These are phyloP conservation scores for Phenganax subtilis DNA, from an alignment of 92 coral and sea anemone genomes.

Conservation along the genomic window DNA sequence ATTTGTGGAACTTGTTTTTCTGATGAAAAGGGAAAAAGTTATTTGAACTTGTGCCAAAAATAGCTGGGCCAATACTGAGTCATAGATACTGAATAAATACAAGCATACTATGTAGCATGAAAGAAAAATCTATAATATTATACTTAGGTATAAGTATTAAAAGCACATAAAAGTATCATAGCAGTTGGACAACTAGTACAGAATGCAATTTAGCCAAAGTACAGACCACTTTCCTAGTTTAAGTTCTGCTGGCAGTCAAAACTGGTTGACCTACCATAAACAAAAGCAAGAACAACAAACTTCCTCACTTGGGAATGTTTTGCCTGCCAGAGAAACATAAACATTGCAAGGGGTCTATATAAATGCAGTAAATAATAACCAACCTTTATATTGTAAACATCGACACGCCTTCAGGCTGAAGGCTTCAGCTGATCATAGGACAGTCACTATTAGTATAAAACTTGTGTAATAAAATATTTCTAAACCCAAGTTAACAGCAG, in stretches of 20 bases:
- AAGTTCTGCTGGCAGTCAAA: too few relatives aligned
- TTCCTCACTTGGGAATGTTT: too few relatives aligned
- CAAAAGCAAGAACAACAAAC: too few relatives aligned
- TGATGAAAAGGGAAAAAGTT: background rate
- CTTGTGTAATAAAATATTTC: background rate
- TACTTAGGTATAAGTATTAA: too few relatives aligned
- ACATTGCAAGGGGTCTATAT: too few relatives aligned
- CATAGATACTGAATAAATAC: background rate
- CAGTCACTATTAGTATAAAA: background rate
- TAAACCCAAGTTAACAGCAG: background rate
- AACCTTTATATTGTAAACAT: background rate
- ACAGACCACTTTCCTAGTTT: too few relatives aligned
- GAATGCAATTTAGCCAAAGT: too few relatives aligned
- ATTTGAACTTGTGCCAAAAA: background rate
- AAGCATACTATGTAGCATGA: background rate
- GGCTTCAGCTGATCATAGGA: background rate
- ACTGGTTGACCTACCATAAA: too few relatives aligned
- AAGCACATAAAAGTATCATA: too few relatives aligned
- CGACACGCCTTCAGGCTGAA: constrained; percentile 21
- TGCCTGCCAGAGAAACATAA: too few relatives aligned
- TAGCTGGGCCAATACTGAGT: background rate
- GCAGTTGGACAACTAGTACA: too few relatives aligned
- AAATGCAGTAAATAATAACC: too few relatives aligned
- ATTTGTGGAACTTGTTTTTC: background rate
- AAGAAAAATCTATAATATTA: background rate